Conservation (phyloP, 2,113 vertebrate genomes). For the Cyanocitta stelleri region DNA sequence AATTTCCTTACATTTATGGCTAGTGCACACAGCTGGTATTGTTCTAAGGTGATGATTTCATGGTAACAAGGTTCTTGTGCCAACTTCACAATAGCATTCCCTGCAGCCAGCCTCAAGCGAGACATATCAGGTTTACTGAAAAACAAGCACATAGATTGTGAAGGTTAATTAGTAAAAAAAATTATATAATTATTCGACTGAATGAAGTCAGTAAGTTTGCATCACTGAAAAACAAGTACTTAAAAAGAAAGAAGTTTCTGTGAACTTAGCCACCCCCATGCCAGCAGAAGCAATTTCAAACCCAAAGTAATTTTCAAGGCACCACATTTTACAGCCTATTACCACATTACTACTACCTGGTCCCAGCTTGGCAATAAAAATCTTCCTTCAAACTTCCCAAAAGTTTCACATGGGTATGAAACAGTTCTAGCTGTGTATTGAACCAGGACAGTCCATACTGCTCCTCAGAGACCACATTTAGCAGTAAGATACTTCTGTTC, state of each 20-base stretch:
- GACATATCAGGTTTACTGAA: slow-evolving; percentile 98
- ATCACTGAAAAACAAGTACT: background rate
- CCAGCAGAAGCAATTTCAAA: background rate
- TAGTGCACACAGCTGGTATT: slow-evolving; percentile 94
- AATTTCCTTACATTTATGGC: slow-evolving; percentile 91
- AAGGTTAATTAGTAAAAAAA: background rate
- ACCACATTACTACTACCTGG: background rate
- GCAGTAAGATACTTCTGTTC: background rate
- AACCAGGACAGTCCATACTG: background rate
- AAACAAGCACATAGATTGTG: slow-evolving; percentile 44
- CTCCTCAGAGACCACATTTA: background rate
- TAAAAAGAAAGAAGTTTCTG: background rate
- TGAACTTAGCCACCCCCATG: background rate
- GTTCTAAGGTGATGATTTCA: slow-evolving; percentile 97
- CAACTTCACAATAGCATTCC: slow-evolving; percentile 90
- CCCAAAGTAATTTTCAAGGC: background rate
- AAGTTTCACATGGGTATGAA: background rate
- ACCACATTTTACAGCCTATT: background rate
- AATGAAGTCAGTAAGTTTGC: background rate
- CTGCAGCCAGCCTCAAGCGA: slow-evolving; percentile 90
- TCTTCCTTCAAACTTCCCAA: background rate
- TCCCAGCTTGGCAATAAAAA: background rate
- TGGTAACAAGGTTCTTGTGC: slow-evolving; percentile 98
- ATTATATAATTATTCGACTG: background rate
- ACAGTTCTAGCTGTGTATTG: background rate